phyloP scores from a whole-genome alignment of 2,113 vertebrate genomes.

The Cranoglanis bouderius region DNA sequence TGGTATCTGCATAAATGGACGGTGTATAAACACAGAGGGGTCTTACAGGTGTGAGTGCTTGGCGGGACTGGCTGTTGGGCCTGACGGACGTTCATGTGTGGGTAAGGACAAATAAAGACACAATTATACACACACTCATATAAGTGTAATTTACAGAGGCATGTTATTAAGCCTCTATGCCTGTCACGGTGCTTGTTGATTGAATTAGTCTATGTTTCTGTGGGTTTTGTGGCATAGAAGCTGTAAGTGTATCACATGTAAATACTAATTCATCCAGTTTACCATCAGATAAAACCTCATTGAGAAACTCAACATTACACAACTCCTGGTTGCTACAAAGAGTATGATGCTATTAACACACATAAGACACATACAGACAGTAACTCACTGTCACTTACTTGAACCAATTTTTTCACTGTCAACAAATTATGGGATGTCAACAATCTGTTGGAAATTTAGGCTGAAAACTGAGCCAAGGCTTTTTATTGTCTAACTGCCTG shows the following conservation, averaged over 20 bases:
- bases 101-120: conserved; percentile 65
- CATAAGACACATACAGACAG: neutral
- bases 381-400: neutral
- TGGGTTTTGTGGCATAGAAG: neutral
- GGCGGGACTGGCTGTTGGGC: conserved; percentile 74
- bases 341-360: neutral
- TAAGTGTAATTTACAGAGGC: neutral
- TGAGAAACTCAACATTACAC: neutral
- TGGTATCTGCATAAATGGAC: conserved; percentile 76
- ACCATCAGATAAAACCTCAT: neutral
- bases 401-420: neutral
- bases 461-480: conserved; percentile 9
- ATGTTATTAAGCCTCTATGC: neutral
- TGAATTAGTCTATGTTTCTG: neutral
- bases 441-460: conserved; percentile 40
- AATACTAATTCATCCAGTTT: conserved; percentile 6
- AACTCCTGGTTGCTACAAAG: neutral
- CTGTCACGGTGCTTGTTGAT: neutral
- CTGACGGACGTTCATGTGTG: conserved; percentile 74
- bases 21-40: conserved; percentile 79
- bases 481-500: neutral
- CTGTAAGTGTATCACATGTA: neutral
- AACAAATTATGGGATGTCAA: neutral
- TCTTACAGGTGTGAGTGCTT: conserved; percentile 80
- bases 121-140: neutral